These are phyloP conservation scores for Echinarachnius parma DNA, from an alignment of 53 echinoderm and acorn worm genomes.

Conservation along the genomic window DNA sequence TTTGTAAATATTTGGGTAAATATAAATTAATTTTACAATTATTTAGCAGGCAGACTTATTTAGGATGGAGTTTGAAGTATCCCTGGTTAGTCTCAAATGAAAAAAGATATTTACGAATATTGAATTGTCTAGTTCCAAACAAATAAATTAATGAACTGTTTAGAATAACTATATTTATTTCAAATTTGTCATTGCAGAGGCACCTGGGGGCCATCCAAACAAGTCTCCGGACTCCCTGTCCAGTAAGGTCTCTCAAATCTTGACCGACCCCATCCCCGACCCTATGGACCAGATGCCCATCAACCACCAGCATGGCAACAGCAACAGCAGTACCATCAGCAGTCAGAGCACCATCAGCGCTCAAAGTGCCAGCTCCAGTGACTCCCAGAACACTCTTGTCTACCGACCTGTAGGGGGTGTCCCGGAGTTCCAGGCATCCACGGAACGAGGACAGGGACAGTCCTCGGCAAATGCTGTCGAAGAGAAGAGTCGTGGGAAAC, in stretches of 20 bases:
- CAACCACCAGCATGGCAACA: slow-evolving; percentile 47
- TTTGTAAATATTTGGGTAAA: too few relatives aligned
- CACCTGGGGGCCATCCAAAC: slow-evolving; percentile 1
- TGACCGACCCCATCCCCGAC: neutral
- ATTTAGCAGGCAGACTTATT: too few relatives aligned
- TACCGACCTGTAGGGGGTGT: slow-evolving; percentile 19
- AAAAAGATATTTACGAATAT: too few relatives aligned
- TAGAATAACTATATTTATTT: too few relatives aligned
- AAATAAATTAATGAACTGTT: too few relatives aligned
- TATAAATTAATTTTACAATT: too few relatives aligned
- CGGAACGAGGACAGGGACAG: neutral
- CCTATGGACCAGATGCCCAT: slow-evolving; percentile 24
- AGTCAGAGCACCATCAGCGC: slow-evolving; percentile 40
- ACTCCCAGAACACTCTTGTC: slow-evolving; percentile 42
- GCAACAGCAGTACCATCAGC: too few relatives aligned
- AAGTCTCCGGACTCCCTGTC: slow-evolving; percentile 18
- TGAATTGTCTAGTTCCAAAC: too few relatives aligned
- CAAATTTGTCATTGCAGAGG: slow-evolving; percentile 14
- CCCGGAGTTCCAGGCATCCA: slow-evolving; percentile 30
- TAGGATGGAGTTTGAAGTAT: too few relatives aligned
- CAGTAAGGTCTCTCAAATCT: slow-evolving; percentile 13
- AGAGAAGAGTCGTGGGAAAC: too few relatives aligned
- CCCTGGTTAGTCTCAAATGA: too few relatives aligned
- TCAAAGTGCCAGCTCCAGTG: slow-evolving; percentile 38
- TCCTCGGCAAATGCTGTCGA: too few relatives aligned